These are phyloP conservation scores for Brevimyrus niger DNA, from an alignment of 2,113 vertebrate genomes.

Conservation along the genomic window DNA sequence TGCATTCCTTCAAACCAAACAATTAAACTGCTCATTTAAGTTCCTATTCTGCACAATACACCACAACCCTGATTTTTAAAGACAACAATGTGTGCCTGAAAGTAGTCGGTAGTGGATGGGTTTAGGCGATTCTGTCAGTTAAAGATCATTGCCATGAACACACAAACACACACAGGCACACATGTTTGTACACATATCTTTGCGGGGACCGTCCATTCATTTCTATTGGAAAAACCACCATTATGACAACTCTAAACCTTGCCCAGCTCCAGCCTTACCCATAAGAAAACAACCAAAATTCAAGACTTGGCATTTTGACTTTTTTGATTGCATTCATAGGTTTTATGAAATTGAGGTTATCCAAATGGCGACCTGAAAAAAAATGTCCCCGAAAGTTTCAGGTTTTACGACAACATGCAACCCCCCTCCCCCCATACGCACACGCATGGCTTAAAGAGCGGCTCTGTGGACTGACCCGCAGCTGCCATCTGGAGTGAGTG, in stretches of 20 bases:
- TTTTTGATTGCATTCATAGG: neutral
- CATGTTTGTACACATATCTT: neutral
- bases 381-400: neutral
- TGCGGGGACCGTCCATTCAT: neutral
- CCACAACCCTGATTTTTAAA: neutral
- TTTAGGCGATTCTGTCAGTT: neutral
- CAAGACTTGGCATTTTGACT: neutral
- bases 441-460: neutral
- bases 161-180: neutral
- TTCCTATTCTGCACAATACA: neutral
- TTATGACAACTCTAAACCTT: neutral
- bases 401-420: neutral
- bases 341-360: neutral
- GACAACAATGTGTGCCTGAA: neutral
- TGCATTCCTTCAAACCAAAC: neutral
- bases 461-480: constrained; percentile 9
- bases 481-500: neutral
- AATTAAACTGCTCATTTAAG: neutral
- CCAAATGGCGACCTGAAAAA: neutral
- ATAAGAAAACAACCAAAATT: neutral
- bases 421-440: neutral
- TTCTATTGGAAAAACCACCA: neutral
- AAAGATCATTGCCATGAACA: neutral
- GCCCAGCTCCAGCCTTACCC: neutral
- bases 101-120: neutral